phyloP scores from a whole-genome alignment of 2,888 invertebrate species.

The Athalia rosae region DNA sequence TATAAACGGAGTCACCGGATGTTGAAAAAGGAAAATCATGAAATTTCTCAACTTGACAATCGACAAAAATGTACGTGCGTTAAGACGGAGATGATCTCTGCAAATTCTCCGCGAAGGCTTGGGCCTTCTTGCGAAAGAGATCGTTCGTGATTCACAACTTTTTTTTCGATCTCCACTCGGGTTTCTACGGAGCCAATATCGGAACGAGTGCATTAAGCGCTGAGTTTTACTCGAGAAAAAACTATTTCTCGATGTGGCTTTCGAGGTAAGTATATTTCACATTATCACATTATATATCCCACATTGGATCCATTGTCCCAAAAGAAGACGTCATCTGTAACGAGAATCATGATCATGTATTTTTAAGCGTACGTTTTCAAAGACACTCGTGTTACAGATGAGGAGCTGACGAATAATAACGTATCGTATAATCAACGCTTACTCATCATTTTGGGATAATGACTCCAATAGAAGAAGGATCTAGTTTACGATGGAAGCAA shows the following conservation, averaged over 20 bases:
- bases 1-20: constrained; percentile 11
- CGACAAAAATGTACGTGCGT: not conserved
- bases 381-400: not conserved
- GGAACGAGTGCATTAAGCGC: too few species aligned
- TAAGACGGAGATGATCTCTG: constrained; percentile 18
- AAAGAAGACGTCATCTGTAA: too few species aligned
- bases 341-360: too few species aligned
- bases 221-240: too few species aligned
- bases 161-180: too few species aligned
- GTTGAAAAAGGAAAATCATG: constrained; percentile 37
- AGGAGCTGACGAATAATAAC: not conserved
- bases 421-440: not conserved
- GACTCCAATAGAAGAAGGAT: constrained; percentile 6
- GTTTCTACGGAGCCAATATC: too few species aligned
- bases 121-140: not conserved
- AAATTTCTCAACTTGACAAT: constrained; percentile 10
- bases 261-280: too few species aligned
- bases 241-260: too few species aligned
- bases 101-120: not conserved
- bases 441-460: not conserved
- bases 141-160: not conserved
- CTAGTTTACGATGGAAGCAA: constrained; percentile 15
- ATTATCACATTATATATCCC: too few species aligned
- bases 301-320: too few species aligned
- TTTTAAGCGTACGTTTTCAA: too few species aligned